These are phyloP conservation scores for Apistogramma diplotaenia DNA, from an alignment of 2,113 vertebrate species.

Conservation along the genomic window DNA sequence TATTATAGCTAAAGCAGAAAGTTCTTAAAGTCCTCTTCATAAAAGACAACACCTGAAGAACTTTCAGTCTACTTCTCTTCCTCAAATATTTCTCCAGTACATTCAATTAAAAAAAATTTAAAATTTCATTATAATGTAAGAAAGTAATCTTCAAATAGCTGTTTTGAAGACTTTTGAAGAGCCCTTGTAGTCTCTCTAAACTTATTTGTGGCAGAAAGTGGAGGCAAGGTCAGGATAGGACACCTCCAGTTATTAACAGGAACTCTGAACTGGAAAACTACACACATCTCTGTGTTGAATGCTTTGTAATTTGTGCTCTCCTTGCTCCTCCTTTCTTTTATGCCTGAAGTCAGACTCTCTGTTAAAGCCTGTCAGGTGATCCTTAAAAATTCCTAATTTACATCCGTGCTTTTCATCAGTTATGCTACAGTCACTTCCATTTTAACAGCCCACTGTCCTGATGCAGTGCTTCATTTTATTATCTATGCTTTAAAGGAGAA, in stretches of 20 bases:
- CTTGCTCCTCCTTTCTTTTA: background rate
- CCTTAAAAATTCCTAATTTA: background rate
- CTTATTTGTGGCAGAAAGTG: background rate
- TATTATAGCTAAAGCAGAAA: conserved; percentile 23
- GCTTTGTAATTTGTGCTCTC: background rate
- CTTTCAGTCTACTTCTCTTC: background rate
- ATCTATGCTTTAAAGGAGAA: background rate
- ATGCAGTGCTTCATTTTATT: conserved; percentile 12
- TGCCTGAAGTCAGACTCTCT: background rate
- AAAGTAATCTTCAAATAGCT: background rate
- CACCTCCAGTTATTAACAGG: background rate
- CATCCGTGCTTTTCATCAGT: conserved; percentile 13
- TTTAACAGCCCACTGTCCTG: conserved; percentile 14
- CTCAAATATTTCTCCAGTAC: background rate
- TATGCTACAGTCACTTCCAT: background rate
- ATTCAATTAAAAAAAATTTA: background rate
- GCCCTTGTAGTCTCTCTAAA: background rate
- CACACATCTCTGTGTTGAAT: background rate
- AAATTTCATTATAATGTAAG: background rate
- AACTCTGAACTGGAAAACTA: background rate
- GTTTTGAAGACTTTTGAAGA: background rate
- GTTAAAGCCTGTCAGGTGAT: background rate
- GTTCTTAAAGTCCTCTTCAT: background rate
- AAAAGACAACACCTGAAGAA: background rate
- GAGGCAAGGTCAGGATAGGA: background rate